Percentiles rank a stretch among this genome's conserved stretches.
These are phyloP conservation scores for Campopleginae sp. DNA, from an alignment of 2,888 invertebrate genomes.

Conservation along the genomic window DNA sequence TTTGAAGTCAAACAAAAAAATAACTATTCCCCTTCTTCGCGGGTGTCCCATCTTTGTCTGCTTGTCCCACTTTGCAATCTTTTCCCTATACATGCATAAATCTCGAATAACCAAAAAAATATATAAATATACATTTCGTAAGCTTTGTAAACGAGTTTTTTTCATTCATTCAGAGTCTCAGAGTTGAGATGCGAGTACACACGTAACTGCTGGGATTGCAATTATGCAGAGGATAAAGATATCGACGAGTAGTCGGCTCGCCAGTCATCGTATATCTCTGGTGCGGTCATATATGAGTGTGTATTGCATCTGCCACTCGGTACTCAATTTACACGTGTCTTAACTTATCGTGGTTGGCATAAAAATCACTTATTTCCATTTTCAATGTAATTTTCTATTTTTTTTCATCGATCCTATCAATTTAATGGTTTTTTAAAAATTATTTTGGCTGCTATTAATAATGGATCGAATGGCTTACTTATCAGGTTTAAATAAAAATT, in stretches of 20 bases:
- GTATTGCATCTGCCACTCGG: background rate
- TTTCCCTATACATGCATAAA: background rate
- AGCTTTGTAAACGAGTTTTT: slow-evolving; percentile 13
- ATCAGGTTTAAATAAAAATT: background rate
- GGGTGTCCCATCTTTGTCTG: too few species aligned
- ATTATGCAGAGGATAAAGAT: slow-evolving; percentile 44
- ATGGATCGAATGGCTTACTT: background rate
- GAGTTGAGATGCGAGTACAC: slow-evolving; percentile 14
- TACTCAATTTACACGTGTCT: background rate
- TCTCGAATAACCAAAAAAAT: background rate
- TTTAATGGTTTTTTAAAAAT: background rate
- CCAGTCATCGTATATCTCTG: slow-evolving; percentile 31
- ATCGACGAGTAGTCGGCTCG: slow-evolving; percentile 32
- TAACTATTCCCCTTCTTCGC: too few species aligned
- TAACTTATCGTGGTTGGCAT: background rate
- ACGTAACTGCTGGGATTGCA: slow-evolving; percentile 33
- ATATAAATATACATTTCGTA: background rate
- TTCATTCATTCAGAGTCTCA: slow-evolving; percentile 41
- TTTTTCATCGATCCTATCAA: background rate
- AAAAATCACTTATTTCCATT: slow-evolving; percentile 17
- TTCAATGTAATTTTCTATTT: background rate
- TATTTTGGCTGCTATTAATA: background rate
- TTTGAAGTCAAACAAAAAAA: too few species aligned
- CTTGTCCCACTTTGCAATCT: too few species aligned
- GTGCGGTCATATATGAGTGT: slow-evolving; percentile 22